These are phyloP conservation scores for Epsilonema sp. DNA, from an alignment of 2,888 invertebrate genomes.

Conservation along the genomic window DNA sequence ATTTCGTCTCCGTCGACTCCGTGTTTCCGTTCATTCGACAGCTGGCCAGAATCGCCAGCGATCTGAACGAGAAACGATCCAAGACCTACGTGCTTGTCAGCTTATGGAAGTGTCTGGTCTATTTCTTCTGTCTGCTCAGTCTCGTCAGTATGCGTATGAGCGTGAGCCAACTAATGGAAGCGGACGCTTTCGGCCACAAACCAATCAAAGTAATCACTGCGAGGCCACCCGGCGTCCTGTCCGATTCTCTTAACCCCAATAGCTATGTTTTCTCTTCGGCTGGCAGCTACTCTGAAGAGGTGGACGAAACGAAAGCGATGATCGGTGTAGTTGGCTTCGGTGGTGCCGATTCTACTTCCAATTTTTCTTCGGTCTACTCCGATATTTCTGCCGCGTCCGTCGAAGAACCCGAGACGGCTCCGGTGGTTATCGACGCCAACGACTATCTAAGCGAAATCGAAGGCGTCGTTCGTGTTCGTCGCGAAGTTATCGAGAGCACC, in stretches of 20 bases:
- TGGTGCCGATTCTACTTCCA: not conserved
- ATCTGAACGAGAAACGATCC: slow-evolving; percentile 57
- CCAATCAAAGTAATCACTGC: slow-evolving; percentile 21
- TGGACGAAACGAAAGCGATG: too few relatives aligned
- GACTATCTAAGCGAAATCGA: not conserved
- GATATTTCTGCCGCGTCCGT: not conserved
- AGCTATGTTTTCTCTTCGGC: too few relatives aligned
- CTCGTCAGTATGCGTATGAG: slow-evolving; percentile 44
- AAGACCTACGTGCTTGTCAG: slow-evolving; percentile 74
- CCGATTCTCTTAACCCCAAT: not conserved
- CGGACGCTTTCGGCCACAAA: slow-evolving; percentile 25
- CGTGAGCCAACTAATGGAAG: slow-evolving; percentile 18
- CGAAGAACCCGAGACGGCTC: too few relatives aligned
- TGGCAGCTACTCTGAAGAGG: too few relatives aligned
- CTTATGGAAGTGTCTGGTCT: slow-evolving; percentile 66
- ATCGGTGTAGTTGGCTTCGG: too few relatives aligned
- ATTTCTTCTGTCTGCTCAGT: slow-evolving; percentile 51
- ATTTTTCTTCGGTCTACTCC: not conserved
- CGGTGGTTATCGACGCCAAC: not conserved
- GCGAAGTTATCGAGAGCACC: slow-evolving; percentile 1
- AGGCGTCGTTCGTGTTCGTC: not conserved
- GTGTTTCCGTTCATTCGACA: slow-evolving; percentile 41
- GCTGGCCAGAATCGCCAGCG: slow-evolving; percentile 25
- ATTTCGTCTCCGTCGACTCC: slow-evolving; percentile 69
- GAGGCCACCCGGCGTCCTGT: slow-evolving; percentile 3